phyloP scores from a whole-genome alignment of 2,797 vertebrate genomes.

The Poecilia gillii region DNA sequence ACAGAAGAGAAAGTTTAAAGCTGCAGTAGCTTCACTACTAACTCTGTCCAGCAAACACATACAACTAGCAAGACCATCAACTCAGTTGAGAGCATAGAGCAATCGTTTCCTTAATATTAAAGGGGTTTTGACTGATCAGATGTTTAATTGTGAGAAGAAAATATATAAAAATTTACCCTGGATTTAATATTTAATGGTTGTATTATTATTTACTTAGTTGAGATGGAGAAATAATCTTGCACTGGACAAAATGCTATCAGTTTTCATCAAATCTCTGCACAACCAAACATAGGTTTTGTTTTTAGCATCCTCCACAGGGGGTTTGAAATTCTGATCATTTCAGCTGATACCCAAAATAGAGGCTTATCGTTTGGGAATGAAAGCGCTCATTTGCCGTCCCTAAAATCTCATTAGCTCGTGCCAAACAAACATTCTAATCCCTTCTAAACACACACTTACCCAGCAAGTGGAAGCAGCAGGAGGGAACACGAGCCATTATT shows the following conservation, averaged over 20 bases:
- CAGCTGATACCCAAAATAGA: constrained; percentile 29
- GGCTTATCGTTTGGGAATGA: constrained; percentile 33
- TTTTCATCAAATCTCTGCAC: constrained; percentile 11
- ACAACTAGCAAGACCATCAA: background rate
- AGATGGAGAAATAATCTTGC: background rate
- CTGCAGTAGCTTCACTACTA: background rate
- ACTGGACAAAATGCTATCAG: background rate
- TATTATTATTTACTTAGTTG: background rate
- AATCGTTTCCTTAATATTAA: background rate
- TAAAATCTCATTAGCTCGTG: constrained; percentile 58
- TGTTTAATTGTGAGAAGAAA: background rate
- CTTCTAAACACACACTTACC: constrained; percentile 39
- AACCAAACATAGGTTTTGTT: constrained; percentile 5
- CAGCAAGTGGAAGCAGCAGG: constrained; percentile 23
- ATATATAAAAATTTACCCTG: background rate
- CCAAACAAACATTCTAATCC: constrained; percentile 60
- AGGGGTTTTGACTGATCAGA: background rate
- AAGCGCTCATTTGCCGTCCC: constrained; percentile 41
- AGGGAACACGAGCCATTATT: constrained; percentile 45
- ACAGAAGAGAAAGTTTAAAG: background rate
- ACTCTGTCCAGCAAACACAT: too few species aligned
- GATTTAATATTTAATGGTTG: background rate
- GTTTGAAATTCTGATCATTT: constrained; percentile 21
- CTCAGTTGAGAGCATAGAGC: background rate
- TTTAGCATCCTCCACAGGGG: constrained; percentile 2